phyloP scores from a whole-genome alignment of 1,140 invertebrate genomes.

The Nasonia vitripennis region DNA sequence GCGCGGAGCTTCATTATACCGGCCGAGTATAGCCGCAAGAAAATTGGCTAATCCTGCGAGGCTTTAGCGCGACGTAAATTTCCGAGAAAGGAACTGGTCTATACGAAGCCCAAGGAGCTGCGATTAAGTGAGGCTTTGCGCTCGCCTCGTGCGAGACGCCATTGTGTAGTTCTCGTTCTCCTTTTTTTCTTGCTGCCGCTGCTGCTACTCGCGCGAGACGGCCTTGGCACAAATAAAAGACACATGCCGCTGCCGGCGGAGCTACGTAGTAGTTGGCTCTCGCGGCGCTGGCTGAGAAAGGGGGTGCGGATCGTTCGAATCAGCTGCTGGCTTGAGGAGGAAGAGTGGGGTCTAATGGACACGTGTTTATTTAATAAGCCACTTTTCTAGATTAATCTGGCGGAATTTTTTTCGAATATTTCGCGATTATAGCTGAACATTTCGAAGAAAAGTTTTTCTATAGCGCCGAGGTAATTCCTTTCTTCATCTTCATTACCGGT shows the following conservation, averaged over 20 bases:
- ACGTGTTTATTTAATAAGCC: not conserved
- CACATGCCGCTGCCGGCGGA: constrained; percentile 48
- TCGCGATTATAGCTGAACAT: too few species aligned
- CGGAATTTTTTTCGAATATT: not conserved
- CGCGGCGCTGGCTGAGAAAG: not conserved
- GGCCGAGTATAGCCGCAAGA: not conserved
- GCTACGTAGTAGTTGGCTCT: not conserved
- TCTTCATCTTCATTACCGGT: not conserved
- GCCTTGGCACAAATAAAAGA: constrained; percentile 60
- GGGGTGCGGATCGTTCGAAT: constrained; percentile 14
- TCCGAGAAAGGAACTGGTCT: constrained; percentile 32
- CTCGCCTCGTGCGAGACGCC: constrained; percentile 49
- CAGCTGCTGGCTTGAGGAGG: not conserved
- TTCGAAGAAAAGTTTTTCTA: too few species aligned
- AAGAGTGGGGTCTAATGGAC: not conserved
- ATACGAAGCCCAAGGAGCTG: not conserved
- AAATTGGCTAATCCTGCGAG: constrained; percentile 31
- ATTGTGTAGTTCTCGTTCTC: constrained; percentile 46
- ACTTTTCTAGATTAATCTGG: not conserved
- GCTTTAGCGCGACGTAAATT: constrained; percentile 27
- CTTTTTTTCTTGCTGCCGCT: not conserved
- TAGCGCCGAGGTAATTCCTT: not conserved
- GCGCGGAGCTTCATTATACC: not conserved
- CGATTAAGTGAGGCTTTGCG: constrained; percentile 51
- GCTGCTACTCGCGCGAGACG: constrained; percentile 38